Percentiles rank a stretch among this genome's conserved stretches.
These are phyloP conservation scores for Lasioglossum morio DNA, from an alignment of 2,888 invertebrate genomes.

Conservation along the genomic window DNA sequence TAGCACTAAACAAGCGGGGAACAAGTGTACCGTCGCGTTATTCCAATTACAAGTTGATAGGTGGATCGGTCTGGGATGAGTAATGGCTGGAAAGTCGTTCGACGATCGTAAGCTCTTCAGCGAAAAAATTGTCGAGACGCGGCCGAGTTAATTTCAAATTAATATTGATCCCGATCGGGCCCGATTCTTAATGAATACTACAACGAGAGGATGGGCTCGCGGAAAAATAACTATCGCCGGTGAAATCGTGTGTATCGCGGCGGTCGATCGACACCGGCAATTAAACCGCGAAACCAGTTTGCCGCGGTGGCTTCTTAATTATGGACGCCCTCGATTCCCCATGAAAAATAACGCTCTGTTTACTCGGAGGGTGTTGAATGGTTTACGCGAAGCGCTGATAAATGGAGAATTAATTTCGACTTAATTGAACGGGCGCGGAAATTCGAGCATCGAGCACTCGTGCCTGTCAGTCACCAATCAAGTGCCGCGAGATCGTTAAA, in stretches of 20 bases:
- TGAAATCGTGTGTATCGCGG: not conserved
- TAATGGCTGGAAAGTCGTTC: not conserved
- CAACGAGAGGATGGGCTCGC: not conserved
- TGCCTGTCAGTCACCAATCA: not conserved
- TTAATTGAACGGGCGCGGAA: not conserved
- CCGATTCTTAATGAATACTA: not conserved
- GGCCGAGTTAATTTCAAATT: constrained; percentile 3
- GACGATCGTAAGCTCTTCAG: not conserved
- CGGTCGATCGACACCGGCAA: not conserved
- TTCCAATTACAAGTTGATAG: not conserved
- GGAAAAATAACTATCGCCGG: not conserved
- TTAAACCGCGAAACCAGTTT: constrained; percentile 1
- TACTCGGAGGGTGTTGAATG: not conserved
- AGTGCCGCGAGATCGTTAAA: not conserved
- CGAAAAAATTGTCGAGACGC: not conserved
- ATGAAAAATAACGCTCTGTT: not conserved
- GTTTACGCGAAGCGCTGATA: not conserved
- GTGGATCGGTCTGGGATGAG: not conserved
- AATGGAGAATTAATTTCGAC: constrained; percentile 4
- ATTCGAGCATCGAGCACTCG: not conserved
- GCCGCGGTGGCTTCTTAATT: not conserved
- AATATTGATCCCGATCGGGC: not conserved
- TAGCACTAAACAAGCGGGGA: not conserved
- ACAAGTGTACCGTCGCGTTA: constrained; percentile 3
- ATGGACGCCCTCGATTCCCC: not conserved